Evolutionary conservation across 1,140 invertebrate species (phyloP), one percentile per base, ranked within the genome.

Genomic region (Eumaeus atala): DNA sequence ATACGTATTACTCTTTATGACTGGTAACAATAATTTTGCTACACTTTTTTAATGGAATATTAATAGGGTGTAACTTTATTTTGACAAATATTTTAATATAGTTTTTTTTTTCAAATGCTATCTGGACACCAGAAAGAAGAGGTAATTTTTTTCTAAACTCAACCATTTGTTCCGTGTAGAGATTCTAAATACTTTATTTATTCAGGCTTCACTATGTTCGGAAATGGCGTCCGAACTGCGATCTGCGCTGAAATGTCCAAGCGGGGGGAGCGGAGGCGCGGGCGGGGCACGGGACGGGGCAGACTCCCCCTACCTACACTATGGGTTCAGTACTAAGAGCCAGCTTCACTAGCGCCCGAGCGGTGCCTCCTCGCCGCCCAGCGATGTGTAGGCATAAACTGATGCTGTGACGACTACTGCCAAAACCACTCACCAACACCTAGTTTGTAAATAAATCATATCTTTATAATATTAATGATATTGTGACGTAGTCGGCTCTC

Each of bases 221-320:
- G 91, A 92, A 82, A 92, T 92, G 90, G 90, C 90, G 40, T 89
- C 89, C 38, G 92, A 94, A 77, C 83, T 94, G 60, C 90, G 91
- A 61, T 92, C 92, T 61, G 92, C 91, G 40, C 76, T 93, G 56
- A 90, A 91, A 68, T 92, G 91, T 70, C 89, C 89, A 21, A 90
- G 89, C 36, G 87, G 90, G 18, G 89, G 89, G 55, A 88, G 79
- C 33, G 76, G 70, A 66, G 72, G 16, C 59, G 66, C 51, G 58
- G 59, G 59, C 60, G 54, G 77, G 66, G 9, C 78, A 33, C 66
- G 86, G 62, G 75, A 90, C 70, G 77, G 84, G 59, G 79, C 79
- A 49, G 74, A 75, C 38, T 88, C 87, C 8, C 88, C 90, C 3
- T 91, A 91, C 74, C 82, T 90, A 50, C 89, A 90, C 70, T 91